A percentile compares a stretch with the other conserved stretches of the same genome.
Conservation (phyloP, 2,888 invertebrate genomes). For the Caenorhabditis sp. region DNA sequence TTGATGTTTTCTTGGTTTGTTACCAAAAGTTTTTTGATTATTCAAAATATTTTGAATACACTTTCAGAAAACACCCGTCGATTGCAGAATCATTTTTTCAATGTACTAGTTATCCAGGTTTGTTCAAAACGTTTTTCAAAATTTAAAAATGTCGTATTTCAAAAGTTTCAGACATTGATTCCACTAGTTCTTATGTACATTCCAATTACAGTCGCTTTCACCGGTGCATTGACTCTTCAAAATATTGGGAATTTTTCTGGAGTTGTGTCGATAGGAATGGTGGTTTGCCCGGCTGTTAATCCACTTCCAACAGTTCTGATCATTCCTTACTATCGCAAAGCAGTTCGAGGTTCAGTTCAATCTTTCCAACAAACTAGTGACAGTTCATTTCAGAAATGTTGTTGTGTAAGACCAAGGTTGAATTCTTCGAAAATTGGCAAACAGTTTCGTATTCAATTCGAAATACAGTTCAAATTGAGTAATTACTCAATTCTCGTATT, state of each 20-base stretch:
- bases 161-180: constrained; percentile 13
- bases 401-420: too few relatives aligned
- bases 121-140: not conserved
- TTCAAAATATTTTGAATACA: not conserved
- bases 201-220: constrained; percentile 12
- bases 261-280: constrained; percentile 5
- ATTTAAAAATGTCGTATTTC: too few relatives aligned
- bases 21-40: constrained; percentile 7
- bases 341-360: constrained; percentile 6
- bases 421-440: too few relatives aligned
- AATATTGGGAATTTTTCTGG: not conserved
- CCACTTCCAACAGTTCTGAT: constrained; percentile 21
- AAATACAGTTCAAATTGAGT: too few relatives aligned
- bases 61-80: constrained; percentile 5
- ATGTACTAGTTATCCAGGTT: constrained; percentile 15
- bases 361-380: too few relatives aligned
- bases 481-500: too few relatives aligned
- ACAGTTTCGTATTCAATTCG: too few relatives aligned
- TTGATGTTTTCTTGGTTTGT: constrained; percentile 17
- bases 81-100: constrained; percentile 18
- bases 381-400: too few relatives aligned
- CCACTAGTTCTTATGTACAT: constrained; percentile 19
- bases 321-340: constrained; percentile 12
- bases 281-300: constrained; percentile 13
- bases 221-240: constrained; percentile 10